phyloP scores from a whole-genome alignment of 2,888 invertebrate species.

The Taenaris catops region DNA sequence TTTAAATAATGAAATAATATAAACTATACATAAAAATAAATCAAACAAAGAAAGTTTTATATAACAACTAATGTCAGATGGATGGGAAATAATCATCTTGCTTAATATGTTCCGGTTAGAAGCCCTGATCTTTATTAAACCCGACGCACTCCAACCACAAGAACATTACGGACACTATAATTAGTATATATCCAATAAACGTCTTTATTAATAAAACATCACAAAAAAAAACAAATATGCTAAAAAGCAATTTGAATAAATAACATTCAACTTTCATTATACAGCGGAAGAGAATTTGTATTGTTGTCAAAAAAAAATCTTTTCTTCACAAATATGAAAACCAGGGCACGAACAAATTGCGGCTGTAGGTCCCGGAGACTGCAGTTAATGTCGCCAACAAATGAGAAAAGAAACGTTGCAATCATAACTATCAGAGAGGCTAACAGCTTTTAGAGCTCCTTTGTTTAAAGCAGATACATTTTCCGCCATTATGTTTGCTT shows the following conservation, averaged over 20 bases:
- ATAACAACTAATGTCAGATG: too few species aligned
- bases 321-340: conserved; percentile 20
- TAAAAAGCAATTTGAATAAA: conserved; percentile 19
- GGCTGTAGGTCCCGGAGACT: conserved; percentile 14
- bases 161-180: too few species aligned
- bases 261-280: conserved; percentile 16
- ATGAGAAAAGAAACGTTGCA: conserved; percentile 22
- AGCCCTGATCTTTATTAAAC: too few species aligned
- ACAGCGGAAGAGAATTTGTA: conserved; percentile 17
- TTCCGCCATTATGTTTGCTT: background rate
- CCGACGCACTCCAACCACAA: too few species aligned
- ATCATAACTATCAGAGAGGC: conserved; percentile 20
- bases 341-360: conserved; percentile 20
- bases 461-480: conserved; percentile 10
- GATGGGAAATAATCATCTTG: too few species aligned
- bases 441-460: conserved; percentile 16
- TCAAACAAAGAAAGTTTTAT: too few species aligned
- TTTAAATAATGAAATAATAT: too few species aligned
- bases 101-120: too few species aligned
- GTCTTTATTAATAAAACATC: too few species aligned
- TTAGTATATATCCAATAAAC: too few species aligned
- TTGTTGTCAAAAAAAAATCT: conserved; percentile 22
- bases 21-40: too few species aligned
- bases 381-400: conserved; percentile 25
- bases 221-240: conserved; percentile 1